Evolutionary conservation across 1,140 invertebrate species (phyloP).

Genomic region (Centruroides sculpturatus): DNA sequence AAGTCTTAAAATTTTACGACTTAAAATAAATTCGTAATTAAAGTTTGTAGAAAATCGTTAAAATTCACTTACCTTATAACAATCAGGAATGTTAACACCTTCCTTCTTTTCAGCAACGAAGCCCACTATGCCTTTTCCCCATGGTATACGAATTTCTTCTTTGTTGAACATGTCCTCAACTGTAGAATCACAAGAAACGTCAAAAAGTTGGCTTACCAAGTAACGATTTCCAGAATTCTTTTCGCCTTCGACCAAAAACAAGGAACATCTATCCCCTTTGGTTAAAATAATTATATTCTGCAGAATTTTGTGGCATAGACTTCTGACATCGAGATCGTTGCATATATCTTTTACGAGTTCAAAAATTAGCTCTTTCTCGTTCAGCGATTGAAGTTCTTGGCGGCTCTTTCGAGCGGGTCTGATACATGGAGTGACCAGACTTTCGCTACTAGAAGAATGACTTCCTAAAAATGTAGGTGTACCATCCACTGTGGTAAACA

Average conservation of each 20-base stretch:
- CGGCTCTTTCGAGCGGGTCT: constrained; percentile 50
- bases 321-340: constrained; percentile 83
- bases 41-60: no score
- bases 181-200: constrained; percentile 80
- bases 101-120: constrained; percentile 85
- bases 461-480: constrained; percentile 67
- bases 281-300: constrained; percentile 85
- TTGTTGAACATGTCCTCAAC: constrained; percentile 79
- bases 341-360: constrained; percentile 94
- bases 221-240: constrained; percentile 30
- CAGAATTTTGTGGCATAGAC: constrained; percentile 89
- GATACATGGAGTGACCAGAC: constrained; percentile 19
- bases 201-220: constrained; percentile 84
- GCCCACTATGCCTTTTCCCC: constrained; percentile 70
- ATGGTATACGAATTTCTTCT: constrained; percentile 77
- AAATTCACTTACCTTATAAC: constrained; percentile 63
- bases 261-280: constrained; percentile 78
- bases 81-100: constrained; percentile 86
- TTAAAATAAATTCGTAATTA: no score
- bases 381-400: constrained; percentile 68
- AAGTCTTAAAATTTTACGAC: no score
- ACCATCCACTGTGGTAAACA: constrained; percentile 78
- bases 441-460: constrained; percentile 20
- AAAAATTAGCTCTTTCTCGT: constrained; percentile 89
- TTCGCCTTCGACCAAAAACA: constrained; percentile 74